A percentile compares a stretch with the other conserved stretches of the same genome.
phyloP scores from a whole-genome alignment of 2,113 vertebrate genomes.

The Strigops habroptila region DNA sequence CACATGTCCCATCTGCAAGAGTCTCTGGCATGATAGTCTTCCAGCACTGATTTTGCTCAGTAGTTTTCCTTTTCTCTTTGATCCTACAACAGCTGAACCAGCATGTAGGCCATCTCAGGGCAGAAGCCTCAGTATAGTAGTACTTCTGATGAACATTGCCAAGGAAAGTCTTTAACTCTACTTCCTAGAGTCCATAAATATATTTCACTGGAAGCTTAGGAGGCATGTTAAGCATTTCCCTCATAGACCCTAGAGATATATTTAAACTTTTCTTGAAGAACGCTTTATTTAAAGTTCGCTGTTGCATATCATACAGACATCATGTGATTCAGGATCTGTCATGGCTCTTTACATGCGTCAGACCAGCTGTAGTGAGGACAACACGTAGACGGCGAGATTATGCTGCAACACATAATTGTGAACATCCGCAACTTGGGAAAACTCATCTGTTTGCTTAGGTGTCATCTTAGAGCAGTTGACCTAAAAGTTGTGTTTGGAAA shows the following conservation, averaged over 20 bases:
- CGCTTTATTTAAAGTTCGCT: neutral
- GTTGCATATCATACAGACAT: neutral
- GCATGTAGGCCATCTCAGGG: neutral
- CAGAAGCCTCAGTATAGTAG: neutral
- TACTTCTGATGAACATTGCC: neutral
- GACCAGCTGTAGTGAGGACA: neutral
- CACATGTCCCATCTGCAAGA: neutral
- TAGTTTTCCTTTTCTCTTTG: neutral
- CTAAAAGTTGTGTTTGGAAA: neutral
- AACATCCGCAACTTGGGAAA: neutral
- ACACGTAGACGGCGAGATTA: neutral
- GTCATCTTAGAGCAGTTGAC: neutral
- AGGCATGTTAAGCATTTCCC: neutral
- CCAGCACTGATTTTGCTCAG: neutral
- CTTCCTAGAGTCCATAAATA: neutral
- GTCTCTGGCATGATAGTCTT: neutral
- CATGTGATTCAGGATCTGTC: neutral
- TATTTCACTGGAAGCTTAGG: constrained; percentile 19
- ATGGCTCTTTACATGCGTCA: neutral
- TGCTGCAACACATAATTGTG: neutral
- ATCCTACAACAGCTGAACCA: neutral
- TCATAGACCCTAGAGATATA: neutral
- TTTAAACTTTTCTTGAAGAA: constrained; percentile 8
- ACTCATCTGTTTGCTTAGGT: neutral
- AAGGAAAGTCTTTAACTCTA: neutral